phyloP scores from a whole-genome alignment of 2,113 vertebrate genomes.

The Lycaon pictus region DNA sequence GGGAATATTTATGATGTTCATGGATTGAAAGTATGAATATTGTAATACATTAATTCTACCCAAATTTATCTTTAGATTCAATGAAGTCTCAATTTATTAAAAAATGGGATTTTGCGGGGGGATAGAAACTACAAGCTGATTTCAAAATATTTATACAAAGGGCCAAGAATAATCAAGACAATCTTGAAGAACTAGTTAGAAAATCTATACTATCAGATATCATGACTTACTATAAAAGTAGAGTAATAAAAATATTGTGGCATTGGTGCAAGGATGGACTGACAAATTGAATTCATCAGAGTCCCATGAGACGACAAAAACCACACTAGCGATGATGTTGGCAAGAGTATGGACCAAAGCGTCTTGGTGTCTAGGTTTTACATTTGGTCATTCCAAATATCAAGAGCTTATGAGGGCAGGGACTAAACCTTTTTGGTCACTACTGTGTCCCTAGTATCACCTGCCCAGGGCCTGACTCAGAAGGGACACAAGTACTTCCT shows the following conservation, averaged over 20 bases:
- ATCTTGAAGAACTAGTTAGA: not conserved
- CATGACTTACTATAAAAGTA: not conserved
- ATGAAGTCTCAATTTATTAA: not conserved
- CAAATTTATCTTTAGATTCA: not conserved
- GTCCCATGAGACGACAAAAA: not conserved
- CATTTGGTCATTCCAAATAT: not conserved
- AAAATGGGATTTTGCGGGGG: not conserved
- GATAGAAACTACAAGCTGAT: not conserved
- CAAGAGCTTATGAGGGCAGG: not conserved
- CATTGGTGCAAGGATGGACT: not conserved
- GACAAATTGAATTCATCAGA: not conserved
- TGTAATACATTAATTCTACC: not conserved
- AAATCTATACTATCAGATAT: not conserved
- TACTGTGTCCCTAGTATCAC: not conserved
- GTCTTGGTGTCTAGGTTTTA: not conserved
- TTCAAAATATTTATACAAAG: not conserved
- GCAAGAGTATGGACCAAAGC: not conserved
- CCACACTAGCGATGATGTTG: not conserved
- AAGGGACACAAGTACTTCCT: not conserved
- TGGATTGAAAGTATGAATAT: not conserved
- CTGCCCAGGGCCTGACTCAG: not conserved
- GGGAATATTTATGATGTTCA: not conserved
- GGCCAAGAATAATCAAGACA: not conserved
- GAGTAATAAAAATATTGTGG: not conserved
- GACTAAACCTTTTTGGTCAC: not conserved